A percentile compares a stretch with the other conserved stretches of the same genome.
These are phyloP conservation scores for Acipenser transmontanus DNA, from an alignment of 2,797 vertebrate genomes.

Conservation along the genomic window DNA sequence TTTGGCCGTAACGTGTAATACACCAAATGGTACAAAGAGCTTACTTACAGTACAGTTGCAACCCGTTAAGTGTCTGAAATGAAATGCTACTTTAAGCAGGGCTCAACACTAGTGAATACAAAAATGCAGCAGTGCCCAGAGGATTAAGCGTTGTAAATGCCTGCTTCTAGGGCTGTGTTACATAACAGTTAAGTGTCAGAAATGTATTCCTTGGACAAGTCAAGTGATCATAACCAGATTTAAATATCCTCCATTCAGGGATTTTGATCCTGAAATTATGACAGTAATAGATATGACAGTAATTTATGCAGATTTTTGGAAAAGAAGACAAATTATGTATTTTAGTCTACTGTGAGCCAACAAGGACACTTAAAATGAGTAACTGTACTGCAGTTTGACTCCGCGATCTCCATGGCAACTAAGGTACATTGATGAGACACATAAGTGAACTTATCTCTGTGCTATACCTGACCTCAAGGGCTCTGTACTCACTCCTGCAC, in stretches of 20 bases:
- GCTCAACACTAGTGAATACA: background rate
- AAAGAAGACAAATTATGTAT: too few relatives aligned
- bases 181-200: too few relatives aligned
- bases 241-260: too few relatives aligned
- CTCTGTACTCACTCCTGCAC: slow-evolving; percentile 3
- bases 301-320: too few relatives aligned
- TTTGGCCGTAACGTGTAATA: too few relatives aligned
- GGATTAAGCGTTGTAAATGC: too few relatives aligned
- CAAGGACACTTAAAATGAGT: background rate
- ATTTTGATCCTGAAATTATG: too few relatives aligned
- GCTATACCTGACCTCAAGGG: background rate
- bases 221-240: too few relatives aligned
- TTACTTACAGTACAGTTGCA: background rate
- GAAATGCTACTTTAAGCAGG: background rate
- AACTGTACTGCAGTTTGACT: slow-evolving; percentile 1
- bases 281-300: too few relatives aligned
- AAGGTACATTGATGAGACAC: background rate
- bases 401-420: background rate
- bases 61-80: background rate
- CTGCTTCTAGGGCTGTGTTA: too few relatives aligned
- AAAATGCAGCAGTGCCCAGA: background rate
- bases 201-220: too few relatives aligned
- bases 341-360: too few relatives aligned
- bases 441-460: background rate
- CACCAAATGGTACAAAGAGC: background rate